Base-by-base conservation (phyloP, 2,113 vertebrate genomes). In the Dromas ardeola region DNA sequence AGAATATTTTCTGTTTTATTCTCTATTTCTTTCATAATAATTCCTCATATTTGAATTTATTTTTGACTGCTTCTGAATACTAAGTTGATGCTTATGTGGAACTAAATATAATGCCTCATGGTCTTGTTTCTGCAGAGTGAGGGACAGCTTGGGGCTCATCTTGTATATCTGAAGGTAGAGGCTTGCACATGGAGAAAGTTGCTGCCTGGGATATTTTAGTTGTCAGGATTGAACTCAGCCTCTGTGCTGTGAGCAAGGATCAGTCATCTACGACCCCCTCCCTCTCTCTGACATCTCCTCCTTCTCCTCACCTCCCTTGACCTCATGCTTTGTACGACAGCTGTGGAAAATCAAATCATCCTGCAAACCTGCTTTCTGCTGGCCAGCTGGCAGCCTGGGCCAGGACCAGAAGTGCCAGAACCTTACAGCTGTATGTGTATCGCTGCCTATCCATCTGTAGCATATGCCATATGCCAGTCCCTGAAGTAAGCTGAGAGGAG, bases 261-360 rank as follows among this genome's bases (percentile, higher is more conserved):
- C 59, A 92, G 84, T 47, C 49, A 91, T 56, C 30, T 56, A 59
- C 2, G 2, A n/a, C 22, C 5, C 58, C 10, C 25, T 62, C 40
- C 21, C 30, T 88, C 32, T 25, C 42, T 65, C 45, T 62, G 81
- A 5, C 25, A 45, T 79, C 70, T 90, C 65, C 74, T 90, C 52
- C 26, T 56, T 69, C 74, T 69, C 19, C 53, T 95, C 73, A 91
- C 89, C 95, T 90, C 63, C 65, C 49, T 76, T 95, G 79, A 93
- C 91, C 95, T 95, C 81, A 62, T 58, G 40, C 66, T 95, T 91
- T 87, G 63, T 70, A 36, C 2, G 12, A 83, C 97, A 98, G 98
- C 98, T 98, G 98, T 95, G 93, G 94, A 93, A 98, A 96, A 96
- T 98, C 90, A 92, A 97, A 91, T 96, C 5, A n/a, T 63, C 53